Conservation (phyloP, 2,888 invertebrate species). For the Coecobrya sp. region DNA sequence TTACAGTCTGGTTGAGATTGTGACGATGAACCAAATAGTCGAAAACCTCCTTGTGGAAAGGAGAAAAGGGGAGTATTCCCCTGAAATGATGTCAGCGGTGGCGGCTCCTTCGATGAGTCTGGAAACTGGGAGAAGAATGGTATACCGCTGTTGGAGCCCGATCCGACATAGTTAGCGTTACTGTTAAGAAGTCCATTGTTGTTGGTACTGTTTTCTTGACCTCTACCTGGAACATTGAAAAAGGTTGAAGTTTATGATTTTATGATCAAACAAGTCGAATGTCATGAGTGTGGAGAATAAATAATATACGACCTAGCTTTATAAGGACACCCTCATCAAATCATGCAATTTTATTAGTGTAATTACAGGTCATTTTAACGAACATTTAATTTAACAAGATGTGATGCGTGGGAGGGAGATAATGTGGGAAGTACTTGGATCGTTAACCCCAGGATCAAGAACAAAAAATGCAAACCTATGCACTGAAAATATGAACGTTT, state of each 20-base stretch:
- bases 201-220: conserved; percentile 25
- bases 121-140: conserved; percentile 3
- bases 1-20: conserved; percentile 65
- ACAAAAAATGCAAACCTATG: too few species aligned
- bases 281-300: too few species aligned
- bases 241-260: not conserved
- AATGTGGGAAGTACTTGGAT: too few species aligned
- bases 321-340: too few species aligned
- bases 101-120: conserved; percentile 26
- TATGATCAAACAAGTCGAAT: too few species aligned
- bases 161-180: not conserved
- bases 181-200: conserved; percentile 3
- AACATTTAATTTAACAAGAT: too few species aligned
- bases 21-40: conserved; percentile 38
- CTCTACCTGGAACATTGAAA: conserved; percentile 28
- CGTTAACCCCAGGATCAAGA: too few species aligned
- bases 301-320: too few species aligned
- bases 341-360: too few species aligned
- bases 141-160: not conserved
- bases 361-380: too few species aligned
- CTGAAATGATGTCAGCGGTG: conserved; percentile 9
- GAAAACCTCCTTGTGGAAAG: conserved; percentile 26
- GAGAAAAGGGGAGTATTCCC: not conserved
- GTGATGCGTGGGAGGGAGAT: too few species aligned
- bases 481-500: too few species aligned